These are phyloP conservation scores for Pituophis catenifer DNA, from an alignment of 2,113 vertebrate genomes.

Conservation along the genomic window DNA sequence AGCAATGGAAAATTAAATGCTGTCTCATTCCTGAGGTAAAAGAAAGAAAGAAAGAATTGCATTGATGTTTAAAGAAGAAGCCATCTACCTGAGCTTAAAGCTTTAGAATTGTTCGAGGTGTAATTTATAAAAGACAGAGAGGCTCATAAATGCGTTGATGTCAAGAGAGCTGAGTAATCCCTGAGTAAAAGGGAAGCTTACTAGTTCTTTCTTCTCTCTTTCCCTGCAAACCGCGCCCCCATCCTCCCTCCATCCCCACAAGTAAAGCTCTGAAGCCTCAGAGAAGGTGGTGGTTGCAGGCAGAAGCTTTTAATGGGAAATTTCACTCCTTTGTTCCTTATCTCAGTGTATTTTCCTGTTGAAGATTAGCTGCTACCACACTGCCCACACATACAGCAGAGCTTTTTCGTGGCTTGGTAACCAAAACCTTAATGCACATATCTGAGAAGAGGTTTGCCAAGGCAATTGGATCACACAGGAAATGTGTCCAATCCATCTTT, in stretches of 20 bases:
- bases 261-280: not conserved
- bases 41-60: not conserved
- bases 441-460: not conserved
- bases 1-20: not conserved
- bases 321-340: conserved; percentile 21
- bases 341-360: conserved; percentile 9
- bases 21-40: fast-evolving
- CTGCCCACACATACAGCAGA: not conserved
- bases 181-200: fast-evolving
- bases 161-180: not conserved
- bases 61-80: not conserved
- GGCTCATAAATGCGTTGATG: not conserved
- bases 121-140: conserved; percentile 2
- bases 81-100: not conserved
- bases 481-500: not conserved
- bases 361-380: not conserved
- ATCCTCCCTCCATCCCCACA: not conserved
- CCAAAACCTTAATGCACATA: not conserved
- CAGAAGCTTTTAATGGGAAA: conserved; percentile 7
- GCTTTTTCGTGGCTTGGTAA: conserved; percentile 7
- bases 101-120: not conserved
- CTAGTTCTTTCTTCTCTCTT: conserved; percentile 8
- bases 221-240: not conserved
- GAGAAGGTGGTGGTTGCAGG: conserved; percentile 7
- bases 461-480: not conserved